Percentiles rank a stretch among this genome's conserved stretches.
Evolutionary conservation across 2,888 invertebrate species (phyloP).

Genomic region (Odontocerum albicorne): DNA sequence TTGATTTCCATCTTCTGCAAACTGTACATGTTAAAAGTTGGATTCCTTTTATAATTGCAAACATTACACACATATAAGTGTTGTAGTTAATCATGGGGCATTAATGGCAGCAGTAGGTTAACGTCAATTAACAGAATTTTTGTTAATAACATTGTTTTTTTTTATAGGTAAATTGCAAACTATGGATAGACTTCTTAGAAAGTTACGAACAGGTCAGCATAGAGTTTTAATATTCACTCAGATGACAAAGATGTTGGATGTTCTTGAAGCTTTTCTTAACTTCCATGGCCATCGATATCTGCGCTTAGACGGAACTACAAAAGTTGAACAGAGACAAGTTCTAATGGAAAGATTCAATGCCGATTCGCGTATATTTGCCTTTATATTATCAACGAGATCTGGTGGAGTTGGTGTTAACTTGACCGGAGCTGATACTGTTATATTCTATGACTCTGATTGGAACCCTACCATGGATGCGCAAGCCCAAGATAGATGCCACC

Average conservation of each 20-base stretch:
- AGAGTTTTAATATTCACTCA: slow-evolving; percentile 97
- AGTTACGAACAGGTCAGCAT: slow-evolving; percentile 81
- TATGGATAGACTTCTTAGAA: slow-evolving; percentile 77
- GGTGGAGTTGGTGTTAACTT: slow-evolving; percentile 98
- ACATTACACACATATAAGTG: too few species aligned
- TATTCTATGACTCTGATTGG: slow-evolving; percentile 99
- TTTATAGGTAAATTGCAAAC: slow-evolving; percentile 82
- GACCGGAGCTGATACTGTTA: slow-evolving; percentile 98
- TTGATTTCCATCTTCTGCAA: too few species aligned
- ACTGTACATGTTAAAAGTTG: too few species aligned
- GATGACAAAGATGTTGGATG: slow-evolving; percentile 99
- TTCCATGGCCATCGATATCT: slow-evolving; percentile 97
- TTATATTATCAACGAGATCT: slow-evolving; percentile 96
- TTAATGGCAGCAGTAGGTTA: too few species aligned
- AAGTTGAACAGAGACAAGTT: slow-evolving; percentile 89
- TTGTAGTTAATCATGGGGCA: too few species aligned
- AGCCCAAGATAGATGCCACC: slow-evolving; percentile 94
- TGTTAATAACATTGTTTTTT: too few species aligned
- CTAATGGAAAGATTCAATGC: slow-evolving; percentile 98
- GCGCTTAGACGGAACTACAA: slow-evolving; percentile 93
- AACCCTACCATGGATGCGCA: slow-evolving; percentile 99
- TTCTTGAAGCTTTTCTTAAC: slow-evolving; percentile 95
- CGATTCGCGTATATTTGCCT: slow-evolving; percentile 92
- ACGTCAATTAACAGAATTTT: too few species aligned
- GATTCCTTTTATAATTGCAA: too few species aligned